phyloP scores from a whole-genome alignment of 2,797 vertebrate genomes.

The Coluber constrictor region DNA sequence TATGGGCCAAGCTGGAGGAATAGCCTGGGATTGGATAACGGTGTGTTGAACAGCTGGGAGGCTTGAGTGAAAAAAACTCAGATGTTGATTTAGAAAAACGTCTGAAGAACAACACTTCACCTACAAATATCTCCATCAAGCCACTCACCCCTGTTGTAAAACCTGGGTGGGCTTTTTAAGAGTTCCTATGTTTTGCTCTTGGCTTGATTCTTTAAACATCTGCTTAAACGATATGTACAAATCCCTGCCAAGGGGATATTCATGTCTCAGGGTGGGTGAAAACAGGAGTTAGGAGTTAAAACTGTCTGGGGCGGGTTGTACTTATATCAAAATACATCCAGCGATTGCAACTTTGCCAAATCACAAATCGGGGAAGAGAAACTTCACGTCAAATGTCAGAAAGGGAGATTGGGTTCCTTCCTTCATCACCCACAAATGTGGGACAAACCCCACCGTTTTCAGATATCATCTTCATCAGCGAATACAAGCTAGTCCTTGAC shows the following conservation, averaged over 20 bases:
- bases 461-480: background rate
- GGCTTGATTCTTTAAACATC: conserved; percentile 16
- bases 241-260: conserved; percentile 32
- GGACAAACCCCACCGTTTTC: background rate
- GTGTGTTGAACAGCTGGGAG: background rate
- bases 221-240: conserved; percentile 45
- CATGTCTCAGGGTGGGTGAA: conserved; percentile 21
- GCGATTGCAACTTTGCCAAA: conserved; percentile 23
- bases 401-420: background rate
- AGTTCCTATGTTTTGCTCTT: conserved; percentile 41
- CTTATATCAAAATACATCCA: conserved; percentile 28
- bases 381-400: background rate
- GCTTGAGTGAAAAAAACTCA: background rate
- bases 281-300: background rate
- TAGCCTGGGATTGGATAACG: background rate
- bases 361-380: conserved; percentile 10
- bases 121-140: conserved; percentile 31
- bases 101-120: conserved; percentile 30
- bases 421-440: background rate
- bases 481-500: background rate
- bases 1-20: background rate
- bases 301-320: background rate
- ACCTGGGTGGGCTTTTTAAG: conserved; percentile 60
- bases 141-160: conserved; percentile 58
- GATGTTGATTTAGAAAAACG: conserved; percentile 21